A percentile compares a stretch with the other conserved stretches of the same genome.
These are phyloP conservation scores for Channallabes apus DNA, from an alignment of 2,797 vertebrate species.

Conservation along the genomic window DNA sequence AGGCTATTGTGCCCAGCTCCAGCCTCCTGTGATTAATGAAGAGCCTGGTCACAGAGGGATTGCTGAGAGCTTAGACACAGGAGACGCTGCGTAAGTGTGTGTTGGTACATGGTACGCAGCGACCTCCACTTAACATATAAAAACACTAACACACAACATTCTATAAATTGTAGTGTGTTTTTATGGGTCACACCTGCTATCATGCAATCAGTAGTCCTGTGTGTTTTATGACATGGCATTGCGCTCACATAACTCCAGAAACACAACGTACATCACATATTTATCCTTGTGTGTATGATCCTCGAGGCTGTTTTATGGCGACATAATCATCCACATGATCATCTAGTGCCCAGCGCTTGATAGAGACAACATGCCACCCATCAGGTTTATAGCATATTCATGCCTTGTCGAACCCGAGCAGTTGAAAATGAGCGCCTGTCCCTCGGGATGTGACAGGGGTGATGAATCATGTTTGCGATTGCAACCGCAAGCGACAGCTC, in stretches of 20 bases:
- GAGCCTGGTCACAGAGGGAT: conserved; percentile 36
- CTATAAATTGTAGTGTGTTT: background rate
- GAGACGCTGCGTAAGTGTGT: background rate
- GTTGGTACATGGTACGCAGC: conserved; percentile 5
- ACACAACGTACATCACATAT: background rate
- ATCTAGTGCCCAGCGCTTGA: background rate
- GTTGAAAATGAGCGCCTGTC: background rate
- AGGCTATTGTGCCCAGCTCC: conserved; percentile 31
- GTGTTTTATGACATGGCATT: background rate
- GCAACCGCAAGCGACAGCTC: background rate
- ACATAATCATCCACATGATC: background rate
- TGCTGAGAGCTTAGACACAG: conserved; percentile 18
- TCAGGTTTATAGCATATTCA: conserved; percentile 3
- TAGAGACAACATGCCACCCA: too few species aligned
- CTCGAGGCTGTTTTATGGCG: background rate
- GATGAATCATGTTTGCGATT: conserved; percentile 24
- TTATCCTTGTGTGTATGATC: background rate
- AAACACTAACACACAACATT: conserved; percentile 15
- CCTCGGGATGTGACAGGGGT: background rate
- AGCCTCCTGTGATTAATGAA: conserved; percentile 45
- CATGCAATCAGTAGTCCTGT: background rate
- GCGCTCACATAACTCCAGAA: background rate
- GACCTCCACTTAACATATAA: conserved; percentile 9
- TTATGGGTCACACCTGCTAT: background rate
- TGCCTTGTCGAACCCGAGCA: background rate